Conservation (phyloP, 2,888 invertebrate genomes). For the Pachymerium ferrugineum region DNA sequence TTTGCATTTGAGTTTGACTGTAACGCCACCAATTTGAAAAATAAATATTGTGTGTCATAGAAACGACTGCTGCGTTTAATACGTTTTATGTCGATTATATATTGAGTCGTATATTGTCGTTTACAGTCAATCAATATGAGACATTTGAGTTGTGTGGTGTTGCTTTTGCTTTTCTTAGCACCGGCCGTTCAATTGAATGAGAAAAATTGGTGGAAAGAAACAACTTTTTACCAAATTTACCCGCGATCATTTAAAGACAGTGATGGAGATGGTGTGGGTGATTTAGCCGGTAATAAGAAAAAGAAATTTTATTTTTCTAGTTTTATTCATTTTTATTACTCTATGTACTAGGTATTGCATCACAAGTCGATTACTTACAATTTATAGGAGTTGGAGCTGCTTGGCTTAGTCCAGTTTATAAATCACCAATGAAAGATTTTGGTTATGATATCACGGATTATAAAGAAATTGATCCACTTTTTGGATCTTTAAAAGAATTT, state of each 20-base stretch:
- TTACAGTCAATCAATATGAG: no score
- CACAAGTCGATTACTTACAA: conserved; percentile 44
- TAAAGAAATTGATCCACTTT: conserved; percentile 44
- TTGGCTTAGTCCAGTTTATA: conserved; percentile 48
- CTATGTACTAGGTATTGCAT: conserved; percentile 18
- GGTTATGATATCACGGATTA: conserved; percentile 49
- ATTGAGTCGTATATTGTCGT: no score
- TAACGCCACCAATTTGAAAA: background rate
- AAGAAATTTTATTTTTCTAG: background rate
- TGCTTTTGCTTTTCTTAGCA: no score
- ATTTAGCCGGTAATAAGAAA: background rate
- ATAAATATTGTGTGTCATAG: no score
- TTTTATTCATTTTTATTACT: background rate
- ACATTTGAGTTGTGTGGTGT: no score
- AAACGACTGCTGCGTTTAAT: no score
- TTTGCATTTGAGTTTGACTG: background rate
- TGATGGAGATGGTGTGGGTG: background rate
- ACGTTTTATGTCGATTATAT: no score
- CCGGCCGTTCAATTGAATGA: conserved; percentile 37
- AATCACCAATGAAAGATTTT: conserved; percentile 48
- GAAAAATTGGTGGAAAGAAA: background rate
- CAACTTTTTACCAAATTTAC: background rate
- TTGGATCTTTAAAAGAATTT: conserved; percentile 46
- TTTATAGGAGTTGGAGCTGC: conserved; percentile 44
- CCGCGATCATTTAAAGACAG: background rate